phyloP scores from a whole-genome alignment of 2,797 vertebrate genomes.

The Amblyopsis hoosieri region DNA sequence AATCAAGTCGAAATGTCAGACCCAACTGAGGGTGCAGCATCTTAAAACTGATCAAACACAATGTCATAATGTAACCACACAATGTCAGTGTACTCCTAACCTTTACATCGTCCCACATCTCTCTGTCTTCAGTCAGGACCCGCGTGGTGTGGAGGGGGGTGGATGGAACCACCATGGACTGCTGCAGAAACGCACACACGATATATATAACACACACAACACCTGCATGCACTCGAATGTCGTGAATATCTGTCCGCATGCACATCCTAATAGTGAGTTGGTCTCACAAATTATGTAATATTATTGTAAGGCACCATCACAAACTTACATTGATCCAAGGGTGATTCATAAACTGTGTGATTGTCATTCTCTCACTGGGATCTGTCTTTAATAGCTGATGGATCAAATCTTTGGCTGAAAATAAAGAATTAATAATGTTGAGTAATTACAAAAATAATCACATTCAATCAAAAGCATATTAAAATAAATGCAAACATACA shows the following conservation, averaged over 20 bases:
- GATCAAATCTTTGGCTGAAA: slow-evolving; percentile 91
- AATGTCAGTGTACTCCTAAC: slow-evolving; percentile 75
- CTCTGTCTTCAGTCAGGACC: slow-evolving; percentile 93
- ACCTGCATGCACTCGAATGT: not conserved
- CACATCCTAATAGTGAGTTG: not conserved
- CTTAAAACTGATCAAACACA: slow-evolving; percentile 20
- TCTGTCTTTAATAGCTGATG: slow-evolving; percentile 93
- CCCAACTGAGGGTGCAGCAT: not conserved
- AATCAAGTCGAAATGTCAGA: not conserved
- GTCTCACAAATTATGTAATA: too few species aligned
- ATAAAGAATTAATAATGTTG: slow-evolving; percentile 4
- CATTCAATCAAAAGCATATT: not conserved
- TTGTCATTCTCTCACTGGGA: slow-evolving; percentile 94
- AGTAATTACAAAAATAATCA: slow-evolving; percentile 4
- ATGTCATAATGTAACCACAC: slow-evolving; percentile 41
- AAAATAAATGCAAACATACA: not conserved
- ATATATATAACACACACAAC: slow-evolving; percentile 19
- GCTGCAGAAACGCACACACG: slow-evolving; percentile 70
- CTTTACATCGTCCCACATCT: slow-evolving; percentile 98
- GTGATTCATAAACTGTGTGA: slow-evolving; percentile 94
- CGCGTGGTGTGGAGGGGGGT: slow-evolving; percentile 95
- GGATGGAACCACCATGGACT: slow-evolving; percentile 92
- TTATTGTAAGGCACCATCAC: not conserved
- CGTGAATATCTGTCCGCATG: not conserved
- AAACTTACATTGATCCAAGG: slow-evolving; percentile 94